Percentiles rank a stretch among this genome's conserved stretches.
These are phyloP conservation scores for Danaus plexippus DNA, from an alignment of 1,140 invertebrate genomes.

Conservation along the genomic window DNA sequence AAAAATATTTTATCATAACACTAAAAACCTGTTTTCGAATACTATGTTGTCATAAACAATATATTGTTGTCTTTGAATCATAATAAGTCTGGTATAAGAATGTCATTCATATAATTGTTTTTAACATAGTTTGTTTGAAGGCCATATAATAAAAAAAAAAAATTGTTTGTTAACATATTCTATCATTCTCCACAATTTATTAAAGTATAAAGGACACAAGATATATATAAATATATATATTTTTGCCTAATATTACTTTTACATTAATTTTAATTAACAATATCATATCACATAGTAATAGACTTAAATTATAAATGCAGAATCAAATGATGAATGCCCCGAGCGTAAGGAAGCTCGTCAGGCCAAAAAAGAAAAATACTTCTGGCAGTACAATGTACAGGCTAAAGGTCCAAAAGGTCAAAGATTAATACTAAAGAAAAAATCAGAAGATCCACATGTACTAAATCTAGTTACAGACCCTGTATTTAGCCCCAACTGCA, in stretches of 20 bases:
- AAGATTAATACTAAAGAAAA: conserved; percentile 84
- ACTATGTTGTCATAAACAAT: too few relatives aligned
- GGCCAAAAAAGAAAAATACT: conserved; percentile 87
- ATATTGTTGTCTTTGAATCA: neutral
- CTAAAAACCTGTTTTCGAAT: too few relatives aligned
- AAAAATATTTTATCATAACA: neutral
- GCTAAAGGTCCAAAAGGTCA: conserved; percentile 98
- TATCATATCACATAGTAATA: conserved; percentile 8
- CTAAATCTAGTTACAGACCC: conserved; percentile 92
- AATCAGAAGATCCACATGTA: conserved; percentile 93
- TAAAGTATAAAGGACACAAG: too few relatives aligned
- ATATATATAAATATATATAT: neutral
- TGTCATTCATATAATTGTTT: conserved; percentile 4
- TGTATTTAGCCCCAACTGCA: conserved; percentile 92
- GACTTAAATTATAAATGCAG: conserved; percentile 48
- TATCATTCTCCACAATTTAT: too few relatives aligned
- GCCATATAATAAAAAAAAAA: too few relatives aligned
- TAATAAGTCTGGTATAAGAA: conserved; percentile 3
- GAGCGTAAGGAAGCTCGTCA: conserved; percentile 62
- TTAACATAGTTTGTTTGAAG: neutral
- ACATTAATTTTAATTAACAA: neutral
- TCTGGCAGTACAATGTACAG: conserved; percentile 99
- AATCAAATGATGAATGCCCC: conserved; percentile 80
- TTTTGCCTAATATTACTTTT: neutral
- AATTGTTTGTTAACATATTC: too few relatives aligned